Conservation (phyloP, 2,888 invertebrate species). For the Leptura quadrifasciata region DNA sequence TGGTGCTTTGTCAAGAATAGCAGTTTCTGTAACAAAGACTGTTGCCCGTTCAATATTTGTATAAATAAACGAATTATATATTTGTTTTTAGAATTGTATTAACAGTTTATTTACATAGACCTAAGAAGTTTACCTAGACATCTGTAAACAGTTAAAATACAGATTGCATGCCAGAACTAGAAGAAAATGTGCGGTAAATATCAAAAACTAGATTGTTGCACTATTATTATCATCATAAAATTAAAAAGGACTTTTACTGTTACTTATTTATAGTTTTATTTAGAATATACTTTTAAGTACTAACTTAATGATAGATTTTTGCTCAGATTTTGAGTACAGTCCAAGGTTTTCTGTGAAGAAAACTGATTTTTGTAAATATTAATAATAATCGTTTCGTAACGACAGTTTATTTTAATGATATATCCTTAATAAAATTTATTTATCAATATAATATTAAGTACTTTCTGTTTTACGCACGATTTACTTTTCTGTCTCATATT, state of each 20-base stretch:
- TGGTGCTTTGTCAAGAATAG: no score
- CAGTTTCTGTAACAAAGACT: neutral
- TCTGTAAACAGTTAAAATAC: conserved; percentile 19
- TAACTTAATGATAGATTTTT: neutral
- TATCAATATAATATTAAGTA: neutral
- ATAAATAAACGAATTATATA: neutral
- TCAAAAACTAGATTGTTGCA: neutral
- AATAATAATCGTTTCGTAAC: neutral
- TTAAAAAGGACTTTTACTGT: neutral
- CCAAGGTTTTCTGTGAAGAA: neutral
- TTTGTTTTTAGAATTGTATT: neutral
- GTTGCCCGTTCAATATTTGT: conserved; percentile 9
- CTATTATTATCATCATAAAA: neutral
- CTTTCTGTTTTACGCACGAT: conserved; percentile 16
- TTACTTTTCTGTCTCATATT: conserved; percentile 29
- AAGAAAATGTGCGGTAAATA: neutral
- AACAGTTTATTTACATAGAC: neutral
- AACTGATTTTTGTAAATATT: conserved; percentile 3
- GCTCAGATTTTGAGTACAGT: neutral
- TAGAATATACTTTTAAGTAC: neutral
- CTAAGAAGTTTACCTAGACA: conserved; percentile 7
- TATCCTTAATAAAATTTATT: neutral
- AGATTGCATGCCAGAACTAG: neutral
- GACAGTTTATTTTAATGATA: neutral
- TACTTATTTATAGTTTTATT: neutral